Conservation (phyloP, 2,113 vertebrate genomes). For the Tyto alba region DNA sequence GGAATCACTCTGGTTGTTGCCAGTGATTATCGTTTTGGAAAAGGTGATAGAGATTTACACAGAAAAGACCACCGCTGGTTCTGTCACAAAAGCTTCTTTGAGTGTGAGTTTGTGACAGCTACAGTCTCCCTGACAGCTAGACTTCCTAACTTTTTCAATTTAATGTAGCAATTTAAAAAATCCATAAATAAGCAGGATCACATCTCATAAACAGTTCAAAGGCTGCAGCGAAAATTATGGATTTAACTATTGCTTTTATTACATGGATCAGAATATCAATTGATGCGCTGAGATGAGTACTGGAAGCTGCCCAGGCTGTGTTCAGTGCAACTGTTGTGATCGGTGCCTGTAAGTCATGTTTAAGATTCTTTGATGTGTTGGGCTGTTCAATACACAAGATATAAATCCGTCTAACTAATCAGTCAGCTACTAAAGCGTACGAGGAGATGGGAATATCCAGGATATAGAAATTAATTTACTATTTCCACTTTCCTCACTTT, state of each 20-base stretch:
- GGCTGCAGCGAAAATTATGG: background rate
- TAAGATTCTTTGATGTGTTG: background rate
- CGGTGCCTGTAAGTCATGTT: background rate
- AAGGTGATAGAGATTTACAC: background rate
- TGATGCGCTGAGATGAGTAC: background rate
- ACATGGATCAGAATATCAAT: background rate
- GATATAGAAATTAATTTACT: background rate
- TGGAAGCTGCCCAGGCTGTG: background rate
- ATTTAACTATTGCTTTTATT: background rate
- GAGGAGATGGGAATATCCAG: background rate
- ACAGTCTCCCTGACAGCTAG: background rate
- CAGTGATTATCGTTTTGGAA: background rate
- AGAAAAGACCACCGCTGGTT: background rate
- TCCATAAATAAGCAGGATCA: background rate
- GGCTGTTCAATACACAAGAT: background rate
- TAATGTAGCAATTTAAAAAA: background rate
- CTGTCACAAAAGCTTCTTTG: background rate
- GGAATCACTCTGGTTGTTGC: background rate
- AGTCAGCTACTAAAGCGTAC: background rate
- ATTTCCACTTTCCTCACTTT: background rate
- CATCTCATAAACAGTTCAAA: constrained; percentile 1
- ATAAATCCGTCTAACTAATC: background rate
- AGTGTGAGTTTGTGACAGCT: rapidly evolving
- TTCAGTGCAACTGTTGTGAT: background rate
- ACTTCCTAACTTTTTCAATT: background rate